Conservation (phyloP, 1,140 invertebrate species). For the Psix sp. region DNA sequence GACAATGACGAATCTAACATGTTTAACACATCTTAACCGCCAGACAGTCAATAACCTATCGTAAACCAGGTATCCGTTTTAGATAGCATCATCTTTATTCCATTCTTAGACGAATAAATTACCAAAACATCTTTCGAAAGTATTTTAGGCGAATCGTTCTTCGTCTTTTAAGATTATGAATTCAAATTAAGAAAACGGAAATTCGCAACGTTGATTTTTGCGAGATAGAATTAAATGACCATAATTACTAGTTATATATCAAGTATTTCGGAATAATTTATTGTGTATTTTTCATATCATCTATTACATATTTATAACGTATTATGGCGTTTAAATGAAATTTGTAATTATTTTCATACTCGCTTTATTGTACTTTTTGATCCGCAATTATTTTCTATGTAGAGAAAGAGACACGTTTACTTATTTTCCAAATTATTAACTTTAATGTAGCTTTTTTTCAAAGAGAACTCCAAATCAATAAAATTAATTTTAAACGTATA, state of each 20-base stretch:
- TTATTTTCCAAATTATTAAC: neutral
- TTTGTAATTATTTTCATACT: no score
- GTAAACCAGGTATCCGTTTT: conserved; percentile 61
- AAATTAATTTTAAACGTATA: no score
- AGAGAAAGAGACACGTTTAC: no score
- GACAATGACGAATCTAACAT: conserved; percentile 61
- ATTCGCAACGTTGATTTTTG: conserved; percentile 4
- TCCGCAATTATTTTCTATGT: no score
- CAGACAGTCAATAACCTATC: conserved; percentile 65
- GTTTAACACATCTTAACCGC: conserved; percentile 58
- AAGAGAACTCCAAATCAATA: no score
- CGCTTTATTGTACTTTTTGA: no score
- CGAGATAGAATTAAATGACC: no score
- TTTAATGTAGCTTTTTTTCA: neutral
- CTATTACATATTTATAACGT: no score
- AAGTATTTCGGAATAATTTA: no score
- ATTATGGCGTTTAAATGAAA: no score
- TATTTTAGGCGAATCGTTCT: conserved; percentile 42
- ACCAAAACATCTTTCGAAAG: conserved; percentile 37
- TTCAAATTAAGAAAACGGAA: conserved; percentile 11
- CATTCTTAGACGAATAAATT: conserved; percentile 53
- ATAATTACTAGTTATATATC: no score
- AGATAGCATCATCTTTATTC: conserved; percentile 62
- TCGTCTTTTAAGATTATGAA: conserved; percentile 15
- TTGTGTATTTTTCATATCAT: no score